Evolutionary conservation across 2,888 invertebrate species (phyloP), one percentile per base, ranked within the genome.

Genomic region (Calephelis perditalis): DNA sequence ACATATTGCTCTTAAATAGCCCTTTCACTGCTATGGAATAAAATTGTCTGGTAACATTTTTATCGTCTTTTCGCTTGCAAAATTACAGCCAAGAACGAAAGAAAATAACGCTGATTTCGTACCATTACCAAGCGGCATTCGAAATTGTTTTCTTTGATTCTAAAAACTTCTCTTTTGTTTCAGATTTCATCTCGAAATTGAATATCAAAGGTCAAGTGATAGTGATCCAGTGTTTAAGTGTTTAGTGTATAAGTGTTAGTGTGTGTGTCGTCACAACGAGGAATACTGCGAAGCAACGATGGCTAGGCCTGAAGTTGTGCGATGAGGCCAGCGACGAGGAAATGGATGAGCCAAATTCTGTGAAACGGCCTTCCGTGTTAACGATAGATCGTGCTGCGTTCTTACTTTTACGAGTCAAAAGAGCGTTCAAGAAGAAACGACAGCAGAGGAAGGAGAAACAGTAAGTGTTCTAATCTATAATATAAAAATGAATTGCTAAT

Each of bases 371-470:
- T 73, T 93, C 93, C 71, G 92, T 94, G 66, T 90, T 97, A 70
- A 96, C 96, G 72, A 96, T 97, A 80, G 97, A 97, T 91, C 93
- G 96, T 68, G 97, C 97, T 58, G 97, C 97, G 60, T 97, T 97
- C 82, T 91, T 97, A 46, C 92, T 97, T 70, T 91, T 97, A 70
- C 92, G 97, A 70, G 97, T 97, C 63, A 97, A 97, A 79, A 94
- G 95, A 76, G 97, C 96, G 49, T 97, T 97, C 86, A 96, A 96
- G 86, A 97, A 96, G 91, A 97, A 97, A 89, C 94, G 96, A 70
- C 94, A 96, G 79, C 95, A 96, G 81, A 92, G 96, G 71, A 96
- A 96, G 78, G 96, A 97, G 66, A 96, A 95, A 91, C 95, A 93
- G 96, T 96, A 80, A 94, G 94, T 59, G 15, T 6, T 44, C 3